Evolutionary conservation across 2,113 vertebrate genomes (phyloP).

Genomic region (Tenrec ecaudatus): DNA sequence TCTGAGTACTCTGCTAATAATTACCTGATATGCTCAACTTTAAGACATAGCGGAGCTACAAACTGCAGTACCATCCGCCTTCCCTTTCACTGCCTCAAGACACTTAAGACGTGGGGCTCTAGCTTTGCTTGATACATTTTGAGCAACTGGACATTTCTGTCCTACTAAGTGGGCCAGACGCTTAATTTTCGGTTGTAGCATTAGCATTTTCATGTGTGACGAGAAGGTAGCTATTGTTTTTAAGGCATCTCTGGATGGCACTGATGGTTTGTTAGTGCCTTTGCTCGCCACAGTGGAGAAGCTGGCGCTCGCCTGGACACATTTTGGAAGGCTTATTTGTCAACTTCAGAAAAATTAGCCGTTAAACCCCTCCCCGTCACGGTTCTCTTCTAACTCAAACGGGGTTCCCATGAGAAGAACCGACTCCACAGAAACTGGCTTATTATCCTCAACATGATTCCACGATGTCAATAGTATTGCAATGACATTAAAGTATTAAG

Average conservation of each 20-base stretch:
- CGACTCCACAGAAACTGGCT: background rate
- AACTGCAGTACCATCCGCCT: background rate
- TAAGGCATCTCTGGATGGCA: background rate
- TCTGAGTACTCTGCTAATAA: background rate
- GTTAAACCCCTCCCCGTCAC: background rate
- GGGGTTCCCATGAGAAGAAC: background rate
- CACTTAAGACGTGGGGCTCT: background rate
- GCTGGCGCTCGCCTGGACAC: background rate
- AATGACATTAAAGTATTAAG: background rate
- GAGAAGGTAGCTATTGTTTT: background rate
- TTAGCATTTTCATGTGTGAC: background rate
- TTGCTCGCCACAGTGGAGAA: background rate
- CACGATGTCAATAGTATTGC: background rate
- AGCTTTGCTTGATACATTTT: background rate
- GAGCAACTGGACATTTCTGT: background rate
- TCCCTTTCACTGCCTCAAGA: background rate
- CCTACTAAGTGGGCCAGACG: background rate
- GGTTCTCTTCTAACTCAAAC: background rate
- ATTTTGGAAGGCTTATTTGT: background rate
- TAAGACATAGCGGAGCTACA: background rate
- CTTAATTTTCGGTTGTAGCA: background rate
- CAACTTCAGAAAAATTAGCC: background rate
- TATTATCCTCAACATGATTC: conserved; percentile 24
- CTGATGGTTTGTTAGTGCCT: background rate
- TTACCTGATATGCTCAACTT: background rate